Base-by-base conservation (phyloP, 2,113 vertebrate species). In the Arothron firmamentum region DNA sequence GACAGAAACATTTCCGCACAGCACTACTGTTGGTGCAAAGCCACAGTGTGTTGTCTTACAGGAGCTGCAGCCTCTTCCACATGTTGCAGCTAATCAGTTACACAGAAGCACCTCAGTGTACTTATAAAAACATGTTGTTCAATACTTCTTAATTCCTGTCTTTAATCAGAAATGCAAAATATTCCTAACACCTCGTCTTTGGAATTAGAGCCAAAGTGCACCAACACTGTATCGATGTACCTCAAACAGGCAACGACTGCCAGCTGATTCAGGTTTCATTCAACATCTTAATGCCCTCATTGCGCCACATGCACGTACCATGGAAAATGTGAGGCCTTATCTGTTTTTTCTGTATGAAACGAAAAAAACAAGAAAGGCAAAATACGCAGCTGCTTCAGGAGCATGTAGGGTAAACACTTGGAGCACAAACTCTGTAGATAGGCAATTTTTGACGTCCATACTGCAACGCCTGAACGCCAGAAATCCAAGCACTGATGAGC, bases 21-120 rank as follows among this genome's bases (percentile, higher is more conserved):
- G 83, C 87, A 83, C 85, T 86, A 71, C 66, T 70, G 71, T 89
- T 86, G 86, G 84, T 89, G 86, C 88, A 88, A 86, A 85, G 74
- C 85, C 82, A 85, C 59, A 74, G 60, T 78, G 76, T 52, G 75
- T 65, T 77, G 57, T 63, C 47, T 50, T 73, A 65, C 63, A 75
- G 71, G 58, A 79, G 56, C 75, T 69, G 59, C 45, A 80, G 64
- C 54, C 42, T 56, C 57, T 61, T 67, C 56, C 14, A 4, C 54
- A 53, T 63, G 66, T 69, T 53, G 54, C 59, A 75, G 68, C 66
- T 71, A 49, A 64, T 56, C 3, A 63, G 67, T 75, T 21, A 19
- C 73, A 77, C 62, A 75, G 61, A 65, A 62, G 82, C 85, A 85
- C 83, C 77, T 78, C 64, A 70, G 43, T 61, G 67, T 67, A 73